Percentiles rank a stretch among this genome's conserved stretches.
phyloP scores from a whole-genome alignment of 2,113 vertebrate genomes.

The Etia nguti region DNA sequence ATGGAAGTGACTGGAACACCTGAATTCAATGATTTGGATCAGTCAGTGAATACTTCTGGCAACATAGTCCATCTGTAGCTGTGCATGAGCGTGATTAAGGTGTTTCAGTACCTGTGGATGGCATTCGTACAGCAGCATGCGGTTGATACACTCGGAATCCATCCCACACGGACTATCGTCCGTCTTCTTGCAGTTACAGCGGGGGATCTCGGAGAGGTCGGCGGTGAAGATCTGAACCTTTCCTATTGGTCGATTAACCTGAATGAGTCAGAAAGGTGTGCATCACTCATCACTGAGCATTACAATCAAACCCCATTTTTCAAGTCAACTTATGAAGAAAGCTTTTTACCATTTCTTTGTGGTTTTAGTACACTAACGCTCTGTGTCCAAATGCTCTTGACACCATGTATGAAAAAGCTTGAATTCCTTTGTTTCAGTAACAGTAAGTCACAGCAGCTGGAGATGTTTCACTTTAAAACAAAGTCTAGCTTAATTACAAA shows the following conservation, averaged over 20 bases:
- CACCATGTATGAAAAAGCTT: background rate
- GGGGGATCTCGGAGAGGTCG: conserved; percentile 91
- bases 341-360: background rate
- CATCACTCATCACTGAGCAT: background rate
- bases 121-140: conserved; percentile 97
- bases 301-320: background rate
- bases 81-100: background rate
- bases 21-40: background rate
- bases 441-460: background rate
- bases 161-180: conserved; percentile 93
- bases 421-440: no score
- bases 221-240: conserved; percentile 96
- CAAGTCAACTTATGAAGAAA: background rate
- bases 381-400: no score
- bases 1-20: background rate
- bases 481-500: background rate
- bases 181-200: conserved; percentile 92
- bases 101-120: conserved; percentile 79
- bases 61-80: background rate
- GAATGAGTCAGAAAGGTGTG: background rate
- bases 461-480: background rate
- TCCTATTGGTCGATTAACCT: conserved; percentile 94
- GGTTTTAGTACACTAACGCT: background rate
- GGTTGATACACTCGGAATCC: conserved; percentile 97
- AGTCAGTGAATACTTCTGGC: background rate